Base-by-base conservation (phyloP, 2,113 vertebrate genomes). In the Neogale vison region DNA sequence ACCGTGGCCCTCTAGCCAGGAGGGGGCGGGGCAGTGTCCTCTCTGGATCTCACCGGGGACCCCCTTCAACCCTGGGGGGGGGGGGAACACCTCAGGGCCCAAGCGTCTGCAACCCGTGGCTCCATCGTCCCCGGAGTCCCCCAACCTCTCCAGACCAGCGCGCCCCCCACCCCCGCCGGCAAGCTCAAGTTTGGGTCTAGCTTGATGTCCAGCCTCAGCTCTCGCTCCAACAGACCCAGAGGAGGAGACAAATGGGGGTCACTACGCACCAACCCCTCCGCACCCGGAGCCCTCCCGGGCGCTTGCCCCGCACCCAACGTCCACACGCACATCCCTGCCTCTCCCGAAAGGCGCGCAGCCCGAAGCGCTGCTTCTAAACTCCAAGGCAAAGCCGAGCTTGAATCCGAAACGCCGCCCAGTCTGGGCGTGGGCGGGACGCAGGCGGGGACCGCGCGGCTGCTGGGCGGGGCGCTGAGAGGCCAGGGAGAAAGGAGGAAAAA, bases 351-450 rank as follows among this genome's bases (percentile, higher is more conserved):
- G 87, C 42, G 67, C 18, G 50, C 92, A 34, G 3, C 1, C 1
- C 1, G 59, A 24, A 3, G 45, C 57, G 90, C 89, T 39, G 34
- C 95, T 63, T 52, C 89, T 59, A 23, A 96, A 50, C 85, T 96
- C 87, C 47, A 13, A 83, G 90, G 89, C 90, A 45, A 45, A 96
- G 76, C 94, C 24, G 80, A 96, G 94, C 90, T 24, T n/a, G 69
- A 91, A 90, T 94, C 91, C 85, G 57, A 97, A 98, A 98, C 97
- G 95, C 91, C 80, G 57, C 97, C 98, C 72, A 39, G 55, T 76
- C 42, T 11, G 36, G 97, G 88, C 80, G 91, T 3, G 88, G 97
- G 89, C 87, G 12, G 93, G 91, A 52, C 42, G 65, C 71, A 1
- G 96, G 96, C 90, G 88, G 88, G 45, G 87, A 67, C 31, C 55